phyloP scores from a whole-genome alignment of 2,797 vertebrate species.

The Spondyliosoma cantharus region DNA sequence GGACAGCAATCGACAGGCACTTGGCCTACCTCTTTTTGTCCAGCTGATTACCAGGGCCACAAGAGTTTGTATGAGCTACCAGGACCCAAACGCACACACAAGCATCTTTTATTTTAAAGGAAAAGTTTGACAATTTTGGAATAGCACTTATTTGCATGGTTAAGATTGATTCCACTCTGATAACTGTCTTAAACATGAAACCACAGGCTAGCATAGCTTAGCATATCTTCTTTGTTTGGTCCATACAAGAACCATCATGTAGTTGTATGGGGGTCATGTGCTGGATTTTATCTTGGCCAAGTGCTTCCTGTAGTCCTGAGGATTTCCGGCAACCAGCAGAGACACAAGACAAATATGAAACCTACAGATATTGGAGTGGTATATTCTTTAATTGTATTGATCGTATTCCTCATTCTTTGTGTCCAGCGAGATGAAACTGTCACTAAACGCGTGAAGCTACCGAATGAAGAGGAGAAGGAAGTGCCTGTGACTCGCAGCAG shows the following conservation, averaged over 20 bases:
- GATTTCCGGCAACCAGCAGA: not conserved
- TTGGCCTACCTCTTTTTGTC: too few relatives aligned
- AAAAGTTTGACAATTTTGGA: too few relatives aligned
- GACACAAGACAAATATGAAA: not conserved
- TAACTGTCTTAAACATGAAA: not conserved
- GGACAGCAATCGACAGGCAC: too few relatives aligned
- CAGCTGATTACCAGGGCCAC: too few relatives aligned
- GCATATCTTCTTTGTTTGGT: not conserved
- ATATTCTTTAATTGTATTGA: not conserved
- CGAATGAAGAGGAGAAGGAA: constrained; percentile 86
- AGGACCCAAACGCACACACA: too few relatives aligned
- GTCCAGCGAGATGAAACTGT: constrained; percentile 83
- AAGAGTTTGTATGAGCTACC: too few relatives aligned
- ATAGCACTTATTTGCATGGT: too few relatives aligned
- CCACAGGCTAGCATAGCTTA: not conserved
- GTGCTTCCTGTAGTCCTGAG: not conserved
- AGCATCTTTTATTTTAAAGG: too few relatives aligned
- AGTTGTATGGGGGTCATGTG: not conserved
- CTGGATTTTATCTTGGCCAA: not conserved
- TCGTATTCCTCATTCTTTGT: not conserved
- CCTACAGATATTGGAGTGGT: not conserved
- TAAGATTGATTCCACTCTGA: not conserved
- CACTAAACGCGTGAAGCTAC: constrained; percentile 85
- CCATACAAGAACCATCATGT: not conserved
- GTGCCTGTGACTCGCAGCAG: constrained; percentile 85